phyloP scores from a whole-genome alignment of 2,797 vertebrate genomes.

The Brachymystax lenok region DNA sequence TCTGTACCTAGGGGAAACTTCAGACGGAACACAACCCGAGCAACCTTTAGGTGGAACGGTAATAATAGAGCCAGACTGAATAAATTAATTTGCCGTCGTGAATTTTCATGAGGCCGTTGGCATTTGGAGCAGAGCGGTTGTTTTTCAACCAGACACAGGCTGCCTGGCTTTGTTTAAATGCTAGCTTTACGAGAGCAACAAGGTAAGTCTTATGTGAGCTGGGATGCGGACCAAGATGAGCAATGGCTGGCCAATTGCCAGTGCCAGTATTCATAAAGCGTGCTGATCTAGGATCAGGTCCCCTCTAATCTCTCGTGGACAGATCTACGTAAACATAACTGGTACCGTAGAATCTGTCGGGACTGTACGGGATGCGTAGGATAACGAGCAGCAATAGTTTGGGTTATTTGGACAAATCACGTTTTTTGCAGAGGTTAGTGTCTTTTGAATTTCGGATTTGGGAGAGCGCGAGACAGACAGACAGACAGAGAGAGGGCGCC shows the following conservation, averaged over 20 bases:
- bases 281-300: no score
- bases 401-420: no score
- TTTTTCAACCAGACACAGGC: neutral
- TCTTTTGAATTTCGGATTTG: no score
- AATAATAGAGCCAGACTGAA: neutral
- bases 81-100: neutral
- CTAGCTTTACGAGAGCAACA: neutral
- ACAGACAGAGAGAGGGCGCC: no score
- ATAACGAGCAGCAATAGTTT: no score
- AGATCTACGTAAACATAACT: no score
- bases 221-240: neutral
- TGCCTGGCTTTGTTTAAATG: neutral
- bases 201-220: neutral
- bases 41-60: neutral
- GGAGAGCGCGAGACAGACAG: no score
- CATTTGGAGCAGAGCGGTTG: neutral
- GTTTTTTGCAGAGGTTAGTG: no score
- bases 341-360: no score
- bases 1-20: neutral
- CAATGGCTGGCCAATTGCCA: neutral
- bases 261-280: no score
- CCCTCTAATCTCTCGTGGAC: no score
- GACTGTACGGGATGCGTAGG: no score
- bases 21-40: neutral
- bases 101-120: neutral